Evolutionary conservation across 2,113 vertebrate genomes (phyloP).

Genomic region (Myiozetetes cayanensis): DNA sequence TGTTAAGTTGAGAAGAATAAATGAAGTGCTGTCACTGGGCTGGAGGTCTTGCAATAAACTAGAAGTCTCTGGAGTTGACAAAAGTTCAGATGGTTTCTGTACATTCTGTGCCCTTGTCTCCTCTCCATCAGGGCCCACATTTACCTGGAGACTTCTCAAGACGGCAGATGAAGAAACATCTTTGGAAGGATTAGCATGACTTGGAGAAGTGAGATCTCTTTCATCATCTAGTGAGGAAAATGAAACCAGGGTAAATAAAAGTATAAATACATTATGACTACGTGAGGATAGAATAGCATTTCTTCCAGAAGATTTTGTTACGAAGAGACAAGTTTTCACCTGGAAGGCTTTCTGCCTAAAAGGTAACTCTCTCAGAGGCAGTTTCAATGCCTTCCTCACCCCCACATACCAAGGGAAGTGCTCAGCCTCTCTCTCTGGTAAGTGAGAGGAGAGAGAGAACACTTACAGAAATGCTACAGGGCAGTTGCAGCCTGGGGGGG

Average conservation of each 20-base stretch:
- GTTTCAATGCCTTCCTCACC: too few species aligned
- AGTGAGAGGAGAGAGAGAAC: too few species aligned
- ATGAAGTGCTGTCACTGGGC: constrained; percentile 90
- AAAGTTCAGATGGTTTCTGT: constrained; percentile 78
- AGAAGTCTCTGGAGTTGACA: constrained; percentile 75
- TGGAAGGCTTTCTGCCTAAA: too few species aligned
- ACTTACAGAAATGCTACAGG: too few species aligned
- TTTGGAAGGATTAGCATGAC: constrained; percentile 73
- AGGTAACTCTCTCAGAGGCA: too few species aligned
- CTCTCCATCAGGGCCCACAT: constrained; percentile 82
- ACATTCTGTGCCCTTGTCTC: constrained; percentile 75
- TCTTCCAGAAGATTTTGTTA: too few species aligned
- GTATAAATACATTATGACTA: neutral
- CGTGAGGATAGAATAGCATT: too few species aligned
- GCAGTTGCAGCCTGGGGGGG: too few species aligned
- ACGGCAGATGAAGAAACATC: constrained; percentile 76
- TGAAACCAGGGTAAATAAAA: neutral
- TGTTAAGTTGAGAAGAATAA: constrained; percentile 95
- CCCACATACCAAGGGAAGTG: too few species aligned
- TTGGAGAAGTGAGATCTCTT: constrained; percentile 64
- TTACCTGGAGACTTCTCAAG: constrained; percentile 83
- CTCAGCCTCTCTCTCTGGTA: too few species aligned
- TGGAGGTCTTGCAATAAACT: constrained; percentile 93
- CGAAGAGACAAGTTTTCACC: too few species aligned
- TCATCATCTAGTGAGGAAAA: constrained; percentile 74